Evolutionary conservation across 92 coral and sea anemone species (phyloP).

Genomic region (Micromussa lordhowensis): DNA sequence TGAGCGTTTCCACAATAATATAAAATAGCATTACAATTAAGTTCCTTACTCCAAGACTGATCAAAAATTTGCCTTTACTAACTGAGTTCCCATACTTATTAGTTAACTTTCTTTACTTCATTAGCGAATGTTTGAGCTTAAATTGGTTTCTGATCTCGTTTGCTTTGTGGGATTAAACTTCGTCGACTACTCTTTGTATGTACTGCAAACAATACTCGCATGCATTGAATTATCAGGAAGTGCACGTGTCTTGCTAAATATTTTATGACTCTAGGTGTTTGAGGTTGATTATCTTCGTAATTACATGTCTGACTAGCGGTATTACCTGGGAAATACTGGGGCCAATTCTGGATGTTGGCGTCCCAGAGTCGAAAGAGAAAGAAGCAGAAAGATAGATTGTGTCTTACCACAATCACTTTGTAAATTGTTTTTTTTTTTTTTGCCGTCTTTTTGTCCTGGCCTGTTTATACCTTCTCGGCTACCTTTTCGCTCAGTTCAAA

Average conservation of each 20-base stretch:
- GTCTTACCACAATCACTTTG: not conserved
- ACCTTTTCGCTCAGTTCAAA: too few relatives aligned
- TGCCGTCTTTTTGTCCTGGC: not conserved
- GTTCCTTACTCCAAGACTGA: not conserved
- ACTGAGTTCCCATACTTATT: not conserved
- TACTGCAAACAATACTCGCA: not conserved
- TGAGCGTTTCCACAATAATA: not conserved
- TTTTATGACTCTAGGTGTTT: constrained; percentile 11
- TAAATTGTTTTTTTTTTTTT: too few relatives aligned
- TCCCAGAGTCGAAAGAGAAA: not conserved
- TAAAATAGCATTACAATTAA: not conserved
- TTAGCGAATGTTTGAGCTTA: not conserved
- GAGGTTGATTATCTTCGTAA: not conserved
- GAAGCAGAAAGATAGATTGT: too few relatives aligned
- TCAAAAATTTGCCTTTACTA: not conserved
- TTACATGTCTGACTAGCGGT: not conserved
- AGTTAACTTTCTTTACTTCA: not conserved
- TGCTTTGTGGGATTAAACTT: not conserved
- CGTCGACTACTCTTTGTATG: not conserved
- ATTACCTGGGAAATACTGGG: not conserved
- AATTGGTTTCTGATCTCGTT: not conserved
- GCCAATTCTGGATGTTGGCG: not conserved
- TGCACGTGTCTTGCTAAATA: not conserved
- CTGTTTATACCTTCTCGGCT: too few relatives aligned
- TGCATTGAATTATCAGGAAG: not conserved